Evolutionary conservation across 2,113 vertebrate species (phyloP).

Genomic region (Tinamus guttatus): DNA sequence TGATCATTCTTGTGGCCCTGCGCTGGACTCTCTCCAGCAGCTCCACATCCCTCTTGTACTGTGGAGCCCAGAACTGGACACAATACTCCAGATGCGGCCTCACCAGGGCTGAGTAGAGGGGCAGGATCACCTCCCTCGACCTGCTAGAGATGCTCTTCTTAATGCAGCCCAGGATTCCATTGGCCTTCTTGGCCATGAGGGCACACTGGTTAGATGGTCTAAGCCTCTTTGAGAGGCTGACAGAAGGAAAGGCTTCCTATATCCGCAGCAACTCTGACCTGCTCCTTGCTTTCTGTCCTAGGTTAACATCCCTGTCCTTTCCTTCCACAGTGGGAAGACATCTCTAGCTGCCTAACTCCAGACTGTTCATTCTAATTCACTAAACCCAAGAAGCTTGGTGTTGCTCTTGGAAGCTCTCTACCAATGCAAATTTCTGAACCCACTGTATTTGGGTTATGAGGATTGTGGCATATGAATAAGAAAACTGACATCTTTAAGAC

Average conservation of each 20-base stretch:
- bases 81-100: no score
- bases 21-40: no score
- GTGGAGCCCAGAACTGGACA: no score
- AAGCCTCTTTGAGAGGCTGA: neutral
- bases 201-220: no score
- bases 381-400: accelerated
- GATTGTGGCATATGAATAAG: neutral
- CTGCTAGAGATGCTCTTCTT: no score
- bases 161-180: no score
- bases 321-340: neutral
- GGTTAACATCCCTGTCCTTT: neutral
- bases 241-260: neutral
- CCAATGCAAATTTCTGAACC: neutral
- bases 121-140: no score
- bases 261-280: neutral
- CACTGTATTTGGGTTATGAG: neutral
- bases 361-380: neutral
- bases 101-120: no score
- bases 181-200: no score
- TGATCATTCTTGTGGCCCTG: no score
- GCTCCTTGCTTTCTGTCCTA: neutral
- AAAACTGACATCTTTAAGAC: neutral
- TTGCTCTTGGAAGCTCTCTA: neutral
- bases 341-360: accelerated
- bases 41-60: no score